Conservation (phyloP, 2,113 vertebrate genomes). For the Oriolus oriolus region DNA sequence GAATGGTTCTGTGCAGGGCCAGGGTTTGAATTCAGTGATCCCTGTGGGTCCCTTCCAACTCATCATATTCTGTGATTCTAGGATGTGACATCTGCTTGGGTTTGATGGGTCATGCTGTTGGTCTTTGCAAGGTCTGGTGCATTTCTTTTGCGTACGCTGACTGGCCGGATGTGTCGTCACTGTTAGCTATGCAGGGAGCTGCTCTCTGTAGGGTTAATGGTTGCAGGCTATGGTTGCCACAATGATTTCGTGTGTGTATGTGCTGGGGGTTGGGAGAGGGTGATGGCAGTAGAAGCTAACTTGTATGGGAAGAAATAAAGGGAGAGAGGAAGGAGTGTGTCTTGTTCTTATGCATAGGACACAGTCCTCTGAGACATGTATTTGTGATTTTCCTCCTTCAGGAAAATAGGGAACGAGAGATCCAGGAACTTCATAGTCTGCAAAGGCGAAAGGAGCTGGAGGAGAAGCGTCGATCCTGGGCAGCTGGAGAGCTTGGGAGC, state of each 20-base stretch:
- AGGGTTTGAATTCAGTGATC: neutral
- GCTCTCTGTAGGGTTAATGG: neutral
- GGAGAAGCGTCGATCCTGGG: conserved; percentile 84
- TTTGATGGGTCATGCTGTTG: neutral
- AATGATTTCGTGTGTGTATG: neutral
- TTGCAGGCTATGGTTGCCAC: neutral
- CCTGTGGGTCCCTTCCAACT: neutral
- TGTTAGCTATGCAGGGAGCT: neutral
- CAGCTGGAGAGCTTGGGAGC: conserved; percentile 72
- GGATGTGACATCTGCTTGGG: neutral
- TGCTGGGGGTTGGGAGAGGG: neutral
- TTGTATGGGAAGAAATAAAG: neutral
- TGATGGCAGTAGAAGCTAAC: neutral
- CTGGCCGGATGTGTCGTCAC: neutral
- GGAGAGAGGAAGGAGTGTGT: neutral
- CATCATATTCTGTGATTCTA: neutral
- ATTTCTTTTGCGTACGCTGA: neutral
- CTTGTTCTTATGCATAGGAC: neutral
- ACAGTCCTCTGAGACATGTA: neutral
- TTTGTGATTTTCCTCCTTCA: conserved; percentile 31
- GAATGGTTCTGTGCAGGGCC: neutral
- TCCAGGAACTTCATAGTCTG: conserved; percentile 82
- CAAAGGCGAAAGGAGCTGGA: conserved; percentile 84
- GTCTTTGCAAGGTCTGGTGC: neutral
- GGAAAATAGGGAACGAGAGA: conserved; percentile 88